These are phyloP conservation scores for Clitarchus hookeri DNA, from an alignment of 2,888 invertebrate genomes.

Conservation along the genomic window DNA sequence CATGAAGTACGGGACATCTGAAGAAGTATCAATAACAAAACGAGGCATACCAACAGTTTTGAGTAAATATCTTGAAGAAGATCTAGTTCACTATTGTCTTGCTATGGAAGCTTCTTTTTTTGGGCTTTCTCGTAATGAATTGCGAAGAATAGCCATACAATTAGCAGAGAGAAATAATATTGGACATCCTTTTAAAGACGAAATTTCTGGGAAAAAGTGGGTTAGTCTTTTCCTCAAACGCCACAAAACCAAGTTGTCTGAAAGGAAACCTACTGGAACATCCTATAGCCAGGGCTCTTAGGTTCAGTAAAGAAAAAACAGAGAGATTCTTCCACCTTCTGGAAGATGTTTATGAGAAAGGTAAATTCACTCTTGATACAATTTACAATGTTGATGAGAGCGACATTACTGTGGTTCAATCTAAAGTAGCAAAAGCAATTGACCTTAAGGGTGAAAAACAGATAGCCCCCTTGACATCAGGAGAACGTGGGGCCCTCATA, in stretches of 20 bases:
- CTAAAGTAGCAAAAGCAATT: slow-evolving; percentile 33
- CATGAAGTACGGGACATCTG: slow-evolving; percentile 35
- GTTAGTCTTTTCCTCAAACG: slow-evolving; percentile 26
- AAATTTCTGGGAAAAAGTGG: not conserved
- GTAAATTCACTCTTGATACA: slow-evolving; percentile 30
- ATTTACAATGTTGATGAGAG: slow-evolving; percentile 35
- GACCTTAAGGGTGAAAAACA: slow-evolving; percentile 31
- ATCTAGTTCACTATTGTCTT: too few relatives aligned
- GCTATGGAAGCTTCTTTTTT: too few relatives aligned
- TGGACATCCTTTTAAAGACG: slow-evolving; percentile 29
- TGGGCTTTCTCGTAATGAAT: slow-evolving; percentile 30
- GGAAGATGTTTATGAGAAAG: too few relatives aligned
- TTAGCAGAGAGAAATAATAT: slow-evolving; percentile 32
- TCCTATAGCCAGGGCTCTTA: slow-evolving; percentile 28
- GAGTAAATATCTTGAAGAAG: slow-evolving; percentile 10
- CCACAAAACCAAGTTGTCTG: too few relatives aligned
- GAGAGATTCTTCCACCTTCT: too few relatives aligned
- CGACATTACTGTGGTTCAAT: slow-evolving; percentile 33
- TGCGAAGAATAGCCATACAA: slow-evolving; percentile 32
- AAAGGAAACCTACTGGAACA: slow-evolving; percentile 28
- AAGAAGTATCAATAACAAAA: slow-evolving; percentile 33
- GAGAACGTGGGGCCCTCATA: too few relatives aligned
- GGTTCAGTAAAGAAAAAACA: slow-evolving; percentile 31
- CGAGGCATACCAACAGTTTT: slow-evolving; percentile 25
- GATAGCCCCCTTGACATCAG: slow-evolving; percentile 34